These are phyloP conservation scores for Esperia sulphurella DNA, from an alignment of 2,888 invertebrate species.

Conservation along the genomic window DNA sequence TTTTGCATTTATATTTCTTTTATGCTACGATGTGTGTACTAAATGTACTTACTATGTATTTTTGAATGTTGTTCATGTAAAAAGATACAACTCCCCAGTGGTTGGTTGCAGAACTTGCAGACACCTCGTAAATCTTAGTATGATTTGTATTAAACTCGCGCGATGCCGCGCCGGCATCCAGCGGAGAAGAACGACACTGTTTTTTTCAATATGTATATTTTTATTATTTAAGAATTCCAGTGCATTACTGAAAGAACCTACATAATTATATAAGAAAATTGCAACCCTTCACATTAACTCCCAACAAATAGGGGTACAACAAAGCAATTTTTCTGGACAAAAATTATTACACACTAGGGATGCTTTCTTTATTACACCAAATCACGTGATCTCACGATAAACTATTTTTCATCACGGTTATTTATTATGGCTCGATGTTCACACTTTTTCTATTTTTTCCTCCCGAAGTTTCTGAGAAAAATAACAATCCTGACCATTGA, in stretches of 20 bases:
- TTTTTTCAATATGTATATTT: not conserved
- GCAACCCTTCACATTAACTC: constrained; percentile 44
- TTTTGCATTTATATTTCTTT: too few species aligned
- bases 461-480: constrained; percentile 55
- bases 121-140: constrained; percentile 45
- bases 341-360: constrained; percentile 36
- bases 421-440: constrained; percentile 58
- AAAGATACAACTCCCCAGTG: constrained; percentile 27
- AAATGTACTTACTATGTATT: not conserved
- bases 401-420: constrained; percentile 70
- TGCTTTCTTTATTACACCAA: constrained; percentile 58
- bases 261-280: constrained; percentile 28
- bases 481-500: constrained; percentile 62
- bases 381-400: constrained; percentile 76
- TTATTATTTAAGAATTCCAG: not conserved
- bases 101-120: constrained; percentile 38
- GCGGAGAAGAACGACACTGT: constrained; percentile 8
- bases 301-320: constrained; percentile 49
- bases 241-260: not conserved
- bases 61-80: constrained; percentile 1
- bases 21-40: too few species aligned
- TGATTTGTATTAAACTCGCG: constrained; percentile 44
- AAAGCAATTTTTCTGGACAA: constrained; percentile 64
- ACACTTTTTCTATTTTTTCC: constrained; percentile 59
- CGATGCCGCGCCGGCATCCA: constrained; percentile 28